These are phyloP conservation scores for Tiliacea citrago DNA, from an alignment of 2,888 invertebrate species.

Conservation along the genomic window DNA sequence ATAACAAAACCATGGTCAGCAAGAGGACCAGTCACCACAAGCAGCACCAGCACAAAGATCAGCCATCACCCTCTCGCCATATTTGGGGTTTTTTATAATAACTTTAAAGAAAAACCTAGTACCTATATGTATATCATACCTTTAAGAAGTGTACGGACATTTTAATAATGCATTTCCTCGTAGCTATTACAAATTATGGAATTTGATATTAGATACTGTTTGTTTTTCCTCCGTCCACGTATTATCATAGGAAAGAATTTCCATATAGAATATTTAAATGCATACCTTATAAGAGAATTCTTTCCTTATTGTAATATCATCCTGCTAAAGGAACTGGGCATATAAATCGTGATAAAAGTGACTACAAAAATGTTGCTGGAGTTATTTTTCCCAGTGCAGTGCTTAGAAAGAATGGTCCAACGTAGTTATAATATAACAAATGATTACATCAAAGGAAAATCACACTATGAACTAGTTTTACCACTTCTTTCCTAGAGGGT, in stretches of 20 bases:
- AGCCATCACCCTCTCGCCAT: too few relatives aligned
- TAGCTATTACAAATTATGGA: constrained; percentile 50
- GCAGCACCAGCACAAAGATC: too few relatives aligned
- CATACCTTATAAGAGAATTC: constrained; percentile 55
- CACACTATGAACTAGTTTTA: background rate
- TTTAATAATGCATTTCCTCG: constrained; percentile 46
- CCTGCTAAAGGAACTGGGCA: constrained; percentile 16
- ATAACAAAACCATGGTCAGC: too few relatives aligned
- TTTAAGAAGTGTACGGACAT: constrained; percentile 6
- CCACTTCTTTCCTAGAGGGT: background rate
- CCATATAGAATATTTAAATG: constrained; percentile 59
- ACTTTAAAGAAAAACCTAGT: too few relatives aligned
- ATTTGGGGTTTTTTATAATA: too few relatives aligned
- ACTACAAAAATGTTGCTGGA: background rate
- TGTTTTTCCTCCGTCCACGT: constrained; percentile 49
- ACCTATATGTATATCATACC: too few relatives aligned
- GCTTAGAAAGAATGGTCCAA: background rate
- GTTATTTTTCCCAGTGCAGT: background rate
- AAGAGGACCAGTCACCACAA: too few relatives aligned
- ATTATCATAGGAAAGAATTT: constrained; percentile 55
- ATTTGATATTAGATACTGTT: constrained; percentile 45
- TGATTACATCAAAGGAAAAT: background rate
- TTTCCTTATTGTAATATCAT: constrained; percentile 51
- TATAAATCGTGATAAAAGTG: constrained; percentile 3
- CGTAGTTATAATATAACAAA: background rate